A percentile compares a stretch with the other conserved stretches of the same genome.
These are phyloP conservation scores for Eupeodes luniger DNA, from an alignment of 2,888 invertebrate species.

Conservation along the genomic window DNA sequence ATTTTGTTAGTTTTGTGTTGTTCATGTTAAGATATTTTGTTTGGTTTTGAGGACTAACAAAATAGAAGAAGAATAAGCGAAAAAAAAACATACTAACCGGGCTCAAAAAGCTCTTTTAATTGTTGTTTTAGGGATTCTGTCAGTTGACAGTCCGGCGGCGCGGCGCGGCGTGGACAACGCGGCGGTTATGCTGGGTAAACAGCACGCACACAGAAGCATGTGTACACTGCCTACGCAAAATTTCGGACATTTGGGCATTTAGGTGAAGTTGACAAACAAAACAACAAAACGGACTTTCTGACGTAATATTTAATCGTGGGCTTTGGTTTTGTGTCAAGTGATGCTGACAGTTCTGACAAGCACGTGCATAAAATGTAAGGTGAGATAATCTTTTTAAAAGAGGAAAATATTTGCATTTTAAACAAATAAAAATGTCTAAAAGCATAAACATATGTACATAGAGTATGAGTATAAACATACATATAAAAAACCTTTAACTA, in stretches of 20 bases:
- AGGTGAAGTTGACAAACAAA: background rate
- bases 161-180: background rate
- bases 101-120: background rate
- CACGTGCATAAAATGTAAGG: background rate
- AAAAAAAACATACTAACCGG: background rate
- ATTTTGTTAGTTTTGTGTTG: background rate
- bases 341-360: conserved; percentile 46
- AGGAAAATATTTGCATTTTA: too few relatives aligned
- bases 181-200: background rate
- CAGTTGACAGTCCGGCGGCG: background rate
- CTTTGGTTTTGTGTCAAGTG: background rate
- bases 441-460: too few relatives aligned
- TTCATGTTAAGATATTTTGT: conserved; percentile 34
- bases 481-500: too few relatives aligned
- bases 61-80: background rate
- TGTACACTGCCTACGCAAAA: conserved; percentile 7
- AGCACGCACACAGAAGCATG: conserved; percentile 22
- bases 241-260: background rate
- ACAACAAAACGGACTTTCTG: background rate
- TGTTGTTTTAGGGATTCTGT: conserved; percentile 14
- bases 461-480: too few relatives aligned
- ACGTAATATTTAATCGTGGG: background rate
- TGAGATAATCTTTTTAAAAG: too few relatives aligned
- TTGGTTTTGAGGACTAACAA: conserved; percentile 5
- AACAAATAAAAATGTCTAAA: too few relatives aligned